Evolutionary conservation across 2,797 vertebrate species (phyloP).

Genomic region (Fratercula arctica): DNA sequence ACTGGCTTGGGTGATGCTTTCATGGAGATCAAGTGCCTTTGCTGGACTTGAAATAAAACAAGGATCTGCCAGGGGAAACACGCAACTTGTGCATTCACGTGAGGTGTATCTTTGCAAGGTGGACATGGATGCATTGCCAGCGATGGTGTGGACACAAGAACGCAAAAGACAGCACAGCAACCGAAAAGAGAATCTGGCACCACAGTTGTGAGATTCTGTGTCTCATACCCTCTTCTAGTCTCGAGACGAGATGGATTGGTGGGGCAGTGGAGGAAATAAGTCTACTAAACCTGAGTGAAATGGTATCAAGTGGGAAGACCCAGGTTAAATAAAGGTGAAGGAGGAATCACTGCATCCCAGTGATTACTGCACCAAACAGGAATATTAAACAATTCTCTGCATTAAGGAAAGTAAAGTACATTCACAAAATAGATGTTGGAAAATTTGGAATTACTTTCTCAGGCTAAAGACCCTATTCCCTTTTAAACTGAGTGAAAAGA

Average conservation of each 20-base stretch:
- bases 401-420: neutral
- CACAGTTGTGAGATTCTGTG: neutral
- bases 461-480: neutral
- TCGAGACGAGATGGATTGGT: neutral
- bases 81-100: neutral
- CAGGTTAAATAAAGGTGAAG: neutral
- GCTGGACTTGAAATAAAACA: neutral
- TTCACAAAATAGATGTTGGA: neutral
- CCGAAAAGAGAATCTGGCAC: neutral
- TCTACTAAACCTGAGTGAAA: neutral
- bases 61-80: neutral
- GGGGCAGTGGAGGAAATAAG: neutral
- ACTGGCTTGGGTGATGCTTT: neutral
- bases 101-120: neutral
- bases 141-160: neutral
- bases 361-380: neutral
- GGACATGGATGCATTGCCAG: neutral
- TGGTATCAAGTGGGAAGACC: neutral
- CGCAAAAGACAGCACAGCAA: rapidly evolving
- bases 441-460: neutral
- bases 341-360: neutral
- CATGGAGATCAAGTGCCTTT: neutral
- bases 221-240: neutral
- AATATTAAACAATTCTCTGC: neutral
- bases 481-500: neutral